Evolutionary conservation across 2,797 vertebrate genomes (phyloP).

Genomic region (Numenius phaeopus): DNA sequence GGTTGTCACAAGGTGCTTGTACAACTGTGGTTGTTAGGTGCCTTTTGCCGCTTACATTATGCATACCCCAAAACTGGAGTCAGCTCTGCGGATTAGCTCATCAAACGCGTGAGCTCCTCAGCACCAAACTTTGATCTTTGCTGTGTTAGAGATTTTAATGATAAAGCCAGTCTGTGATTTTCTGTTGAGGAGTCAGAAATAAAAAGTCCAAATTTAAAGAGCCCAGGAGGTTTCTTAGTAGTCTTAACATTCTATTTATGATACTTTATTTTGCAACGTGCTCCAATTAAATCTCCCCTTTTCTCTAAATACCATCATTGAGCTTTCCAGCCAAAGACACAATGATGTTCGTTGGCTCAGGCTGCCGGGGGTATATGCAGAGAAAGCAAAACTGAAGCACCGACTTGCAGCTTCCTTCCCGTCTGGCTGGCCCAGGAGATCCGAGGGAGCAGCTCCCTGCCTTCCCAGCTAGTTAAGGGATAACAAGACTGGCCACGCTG

Average conservation of each 20-base stretch:
- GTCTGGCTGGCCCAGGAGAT: neutral
- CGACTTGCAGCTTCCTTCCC: neutral
- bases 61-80: neutral
- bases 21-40: neutral
- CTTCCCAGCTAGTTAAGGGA: neutral
- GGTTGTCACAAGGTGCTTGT: neutral
- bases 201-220: neutral
- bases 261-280: neutral
- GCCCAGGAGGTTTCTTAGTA: neutral
- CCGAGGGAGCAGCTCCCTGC: neutral
- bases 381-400: neutral
- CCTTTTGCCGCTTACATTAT: neutral
- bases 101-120: neutral
- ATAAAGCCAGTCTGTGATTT: neutral
- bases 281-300: neutral
- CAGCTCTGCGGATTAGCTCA: neutral
- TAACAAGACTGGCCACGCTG: neutral
- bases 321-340: neutral
- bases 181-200: constrained; percentile 29
- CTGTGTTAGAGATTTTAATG: constrained; percentile 14
- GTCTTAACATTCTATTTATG: neutral
- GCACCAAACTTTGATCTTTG: constrained; percentile 4
- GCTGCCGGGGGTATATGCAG: neutral
- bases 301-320: neutral
- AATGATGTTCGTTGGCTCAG: neutral